These are phyloP conservation scores for Monoplex corrugatus DNA, from an alignment of 2,888 invertebrate species.

Conservation along the genomic window DNA sequence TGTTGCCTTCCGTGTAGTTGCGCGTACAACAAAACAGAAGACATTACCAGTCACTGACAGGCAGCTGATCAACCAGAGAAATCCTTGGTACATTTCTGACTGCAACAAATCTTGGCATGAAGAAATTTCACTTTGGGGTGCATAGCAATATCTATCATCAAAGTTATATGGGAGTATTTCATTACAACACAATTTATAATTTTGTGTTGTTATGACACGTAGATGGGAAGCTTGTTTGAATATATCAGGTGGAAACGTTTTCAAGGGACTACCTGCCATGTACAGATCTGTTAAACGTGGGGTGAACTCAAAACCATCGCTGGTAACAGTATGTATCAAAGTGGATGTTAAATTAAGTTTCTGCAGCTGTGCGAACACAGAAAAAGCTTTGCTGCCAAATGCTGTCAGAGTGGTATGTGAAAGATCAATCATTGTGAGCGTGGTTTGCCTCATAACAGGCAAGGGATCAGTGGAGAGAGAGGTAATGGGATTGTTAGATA, in stretches of 20 bases:
- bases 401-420: too few relatives aligned
- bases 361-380: background rate
- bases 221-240: background rate
- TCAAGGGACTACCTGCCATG: too few relatives aligned
- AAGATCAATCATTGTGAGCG: background rate
- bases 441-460: background rate
- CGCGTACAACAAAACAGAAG: background rate
- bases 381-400: background rate
- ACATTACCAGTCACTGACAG: background rate
- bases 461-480: too few relatives aligned
- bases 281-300: too few relatives aligned
- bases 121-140: constrained; percentile 9
- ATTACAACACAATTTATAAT: background rate
- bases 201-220: background rate
- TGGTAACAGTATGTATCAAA: too few relatives aligned
- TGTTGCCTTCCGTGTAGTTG: background rate
- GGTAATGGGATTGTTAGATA: too few relatives aligned
- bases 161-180: constrained; percentile 10
- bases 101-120: background rate
- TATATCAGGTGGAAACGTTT: background rate
- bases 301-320: too few relatives aligned
- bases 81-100: background rate
- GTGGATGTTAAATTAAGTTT: background rate
- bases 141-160: background rate
- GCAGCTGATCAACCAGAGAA: background rate